phyloP scores from a whole-genome alignment of 2,888 invertebrate genomes.

The Arrhopalites spinosus region DNA sequence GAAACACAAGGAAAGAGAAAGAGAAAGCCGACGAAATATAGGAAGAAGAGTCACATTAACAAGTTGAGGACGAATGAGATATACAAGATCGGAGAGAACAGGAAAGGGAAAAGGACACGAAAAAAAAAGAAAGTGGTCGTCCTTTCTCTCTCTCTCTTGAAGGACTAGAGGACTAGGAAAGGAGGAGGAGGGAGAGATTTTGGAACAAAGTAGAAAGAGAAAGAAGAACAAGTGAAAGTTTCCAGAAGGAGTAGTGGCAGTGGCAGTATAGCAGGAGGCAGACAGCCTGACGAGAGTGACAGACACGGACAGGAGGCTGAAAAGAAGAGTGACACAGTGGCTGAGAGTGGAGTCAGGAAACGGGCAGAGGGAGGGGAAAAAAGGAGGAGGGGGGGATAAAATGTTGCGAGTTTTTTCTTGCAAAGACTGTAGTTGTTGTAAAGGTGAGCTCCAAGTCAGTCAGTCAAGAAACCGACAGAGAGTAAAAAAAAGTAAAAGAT shows the following conservation, averaged over 20 bases:
- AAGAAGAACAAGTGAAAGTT: slow-evolving; percentile 5
- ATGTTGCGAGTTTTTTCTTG: slow-evolving; percentile 34
- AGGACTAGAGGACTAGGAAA: background rate
- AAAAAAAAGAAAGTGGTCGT: slow-evolving; percentile 2
- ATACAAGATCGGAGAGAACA: background rate
- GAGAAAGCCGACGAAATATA: background rate
- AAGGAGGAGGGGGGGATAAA: background rate
- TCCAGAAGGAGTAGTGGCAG: background rate
- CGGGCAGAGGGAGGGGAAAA: background rate
- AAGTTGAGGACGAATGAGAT: background rate
- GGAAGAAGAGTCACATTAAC: background rate
- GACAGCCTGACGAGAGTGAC: slow-evolving; percentile 28
- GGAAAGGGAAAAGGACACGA: background rate
- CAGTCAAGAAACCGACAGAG: slow-evolving; percentile 1
- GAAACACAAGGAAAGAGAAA: background rate
- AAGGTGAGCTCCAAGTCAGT: slow-evolving; percentile 29
- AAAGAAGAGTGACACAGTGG: slow-evolving; percentile 1
- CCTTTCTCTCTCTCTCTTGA: background rate
- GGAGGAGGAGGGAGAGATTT: background rate
- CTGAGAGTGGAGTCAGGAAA: slow-evolving; percentile 1
- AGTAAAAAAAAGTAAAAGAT: background rate
- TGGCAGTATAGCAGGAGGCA: background rate
- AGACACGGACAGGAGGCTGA: background rate
- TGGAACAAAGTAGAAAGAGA: background rate
- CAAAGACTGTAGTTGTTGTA: slow-evolving; percentile 34